Percentiles rank a stretch among this genome's conserved stretches.
These are phyloP conservation scores for Dascyllus trimaculatus DNA, from an alignment of 2,113 vertebrate genomes.

Conservation along the genomic window DNA sequence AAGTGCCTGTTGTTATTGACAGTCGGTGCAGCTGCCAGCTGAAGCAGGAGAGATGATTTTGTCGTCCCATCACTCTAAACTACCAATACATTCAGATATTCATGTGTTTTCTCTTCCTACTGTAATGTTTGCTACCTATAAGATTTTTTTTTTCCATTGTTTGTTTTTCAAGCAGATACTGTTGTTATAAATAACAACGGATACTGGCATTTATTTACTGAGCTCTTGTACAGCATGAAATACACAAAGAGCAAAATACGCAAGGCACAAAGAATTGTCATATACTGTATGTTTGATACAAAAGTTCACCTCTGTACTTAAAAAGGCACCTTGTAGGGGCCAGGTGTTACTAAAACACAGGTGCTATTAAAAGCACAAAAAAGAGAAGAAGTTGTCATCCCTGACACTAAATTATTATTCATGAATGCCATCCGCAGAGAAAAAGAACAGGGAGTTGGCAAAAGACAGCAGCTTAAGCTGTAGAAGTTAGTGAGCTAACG, in stretches of 20 bases:
- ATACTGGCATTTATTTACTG: not conserved
- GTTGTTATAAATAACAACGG: not conserved
- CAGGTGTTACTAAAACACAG: not conserved
- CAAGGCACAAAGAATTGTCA: not conserved
- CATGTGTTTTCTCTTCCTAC: not conserved
- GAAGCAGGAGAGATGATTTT: slow-evolving; percentile 20
- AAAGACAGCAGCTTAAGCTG: not conserved
- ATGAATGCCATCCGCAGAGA: not conserved
- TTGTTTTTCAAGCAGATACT: not conserved
- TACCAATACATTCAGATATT: not conserved
- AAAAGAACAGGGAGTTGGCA: not conserved
- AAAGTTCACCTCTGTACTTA: not conserved
- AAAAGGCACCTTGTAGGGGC: not conserved
- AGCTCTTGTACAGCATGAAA: not conserved
- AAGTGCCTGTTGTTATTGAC: slow-evolving; percentile 30
- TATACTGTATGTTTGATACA: not conserved
- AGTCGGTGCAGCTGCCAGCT: slow-evolving; percentile 13
- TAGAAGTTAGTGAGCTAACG: not conserved
- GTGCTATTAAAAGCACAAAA: not conserved
- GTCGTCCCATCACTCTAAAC: not conserved
- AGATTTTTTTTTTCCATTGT: not conserved
- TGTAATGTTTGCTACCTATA: not conserved
- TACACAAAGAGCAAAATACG: not conserved
- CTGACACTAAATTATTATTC: not conserved
- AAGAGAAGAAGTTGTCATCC: not conserved